These are phyloP conservation scores for Polypedilum vanderplanki DNA, from an alignment of 1,140 invertebrate genomes.

Conservation along the genomic window DNA sequence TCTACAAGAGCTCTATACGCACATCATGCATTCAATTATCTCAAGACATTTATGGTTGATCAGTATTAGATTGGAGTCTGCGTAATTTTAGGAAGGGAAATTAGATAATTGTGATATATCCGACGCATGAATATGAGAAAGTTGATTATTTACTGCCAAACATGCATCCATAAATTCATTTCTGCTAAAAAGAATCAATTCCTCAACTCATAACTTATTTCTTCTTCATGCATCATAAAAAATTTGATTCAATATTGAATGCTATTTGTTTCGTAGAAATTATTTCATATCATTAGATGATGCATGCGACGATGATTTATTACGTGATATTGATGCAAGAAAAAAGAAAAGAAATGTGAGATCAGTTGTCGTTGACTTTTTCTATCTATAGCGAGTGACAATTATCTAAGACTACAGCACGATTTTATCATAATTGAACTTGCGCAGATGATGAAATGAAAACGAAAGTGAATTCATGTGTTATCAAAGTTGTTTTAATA, in stretches of 20 bases:
- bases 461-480: no score
- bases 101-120: slow-evolving; percentile 1
- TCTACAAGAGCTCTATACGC: neutral
- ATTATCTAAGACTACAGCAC: neutral
- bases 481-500: no score
- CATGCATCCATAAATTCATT: neutral
- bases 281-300: neutral
- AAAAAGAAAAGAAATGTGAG: no score
- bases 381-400: neutral
- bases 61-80: neutral
- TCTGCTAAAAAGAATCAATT: neutral
- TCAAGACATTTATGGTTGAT: neutral
- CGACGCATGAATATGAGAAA: slow-evolving; percentile 17
- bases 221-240: neutral
- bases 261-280: neutral
- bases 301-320: neutral
- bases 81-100: neutral
- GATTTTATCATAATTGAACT: no score
- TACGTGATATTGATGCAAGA: neutral
- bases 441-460: no score
- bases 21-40: neutral
- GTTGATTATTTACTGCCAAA: slow-evolving; percentile 10
- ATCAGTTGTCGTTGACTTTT: neutral
- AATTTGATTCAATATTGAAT: neutral
- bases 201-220: neutral